Evolutionary conservation across 2,888 invertebrate species (phyloP).

Genomic region (Cryptophagus acutangulus): DNA sequence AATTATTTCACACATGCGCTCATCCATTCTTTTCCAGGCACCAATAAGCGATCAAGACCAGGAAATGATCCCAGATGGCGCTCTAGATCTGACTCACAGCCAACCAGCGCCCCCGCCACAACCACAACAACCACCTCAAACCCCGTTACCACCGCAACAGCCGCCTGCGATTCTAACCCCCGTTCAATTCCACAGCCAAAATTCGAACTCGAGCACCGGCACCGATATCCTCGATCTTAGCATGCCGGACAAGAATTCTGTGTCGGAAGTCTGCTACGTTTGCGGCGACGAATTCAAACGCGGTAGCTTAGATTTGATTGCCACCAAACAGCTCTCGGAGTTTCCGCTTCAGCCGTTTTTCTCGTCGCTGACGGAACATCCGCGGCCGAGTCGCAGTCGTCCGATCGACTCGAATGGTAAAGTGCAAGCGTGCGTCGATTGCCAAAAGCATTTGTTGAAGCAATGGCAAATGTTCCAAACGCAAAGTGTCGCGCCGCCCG

Average conservation of each 20-base stretch:
- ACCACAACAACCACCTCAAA: slow-evolving; percentile 49
- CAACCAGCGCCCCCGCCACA: slow-evolving; percentile 19
- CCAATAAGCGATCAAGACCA: slow-evolving; percentile 30
- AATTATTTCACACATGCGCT: too few relatives aligned
- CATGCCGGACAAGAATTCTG: slow-evolving; percentile 89
- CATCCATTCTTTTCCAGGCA: slow-evolving; percentile 33
- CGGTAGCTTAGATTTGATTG: slow-evolving; percentile 70
- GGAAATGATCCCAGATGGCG: slow-evolving; percentile 42
- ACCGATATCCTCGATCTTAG: slow-evolving; percentile 83
- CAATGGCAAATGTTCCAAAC: slow-evolving; percentile 74
- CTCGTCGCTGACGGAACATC: slow-evolving; percentile 73
- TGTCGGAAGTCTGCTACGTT: slow-evolving; percentile 85
- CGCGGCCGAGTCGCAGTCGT: slow-evolving; percentile 76
- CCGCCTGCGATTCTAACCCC: slow-evolving; percentile 52
- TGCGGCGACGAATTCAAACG: slow-evolving; percentile 85
- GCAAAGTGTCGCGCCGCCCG: slow-evolving; percentile 64
- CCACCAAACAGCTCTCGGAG: slow-evolving; percentile 53
- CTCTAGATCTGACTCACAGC: slow-evolving; percentile 54
- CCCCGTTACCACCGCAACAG: slow-evolving; percentile 50
- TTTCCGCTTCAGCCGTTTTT: slow-evolving; percentile 60
- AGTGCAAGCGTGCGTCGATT: slow-evolving; percentile 76
- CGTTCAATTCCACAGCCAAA: slow-evolving; percentile 43
- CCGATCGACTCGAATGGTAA: slow-evolving; percentile 76
- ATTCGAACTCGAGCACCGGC: slow-evolving; percentile 52
- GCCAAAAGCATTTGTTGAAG: slow-evolving; percentile 77